Conservation (phyloP, 2,797 vertebrate species). For the Pitangus sulphuratus region DNA sequence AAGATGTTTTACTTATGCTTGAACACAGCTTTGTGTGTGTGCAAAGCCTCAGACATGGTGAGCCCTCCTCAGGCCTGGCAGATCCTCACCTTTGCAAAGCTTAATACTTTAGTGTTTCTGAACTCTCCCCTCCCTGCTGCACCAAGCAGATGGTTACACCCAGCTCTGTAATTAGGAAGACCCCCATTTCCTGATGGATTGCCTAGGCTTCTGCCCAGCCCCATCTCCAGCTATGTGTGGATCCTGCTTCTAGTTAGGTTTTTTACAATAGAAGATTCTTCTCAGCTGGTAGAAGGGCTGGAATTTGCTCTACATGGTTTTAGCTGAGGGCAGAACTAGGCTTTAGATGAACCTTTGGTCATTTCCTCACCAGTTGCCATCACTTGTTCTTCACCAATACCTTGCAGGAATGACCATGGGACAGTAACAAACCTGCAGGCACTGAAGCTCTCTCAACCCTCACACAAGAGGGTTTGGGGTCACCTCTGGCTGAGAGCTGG, state of each 20-base stretch:
- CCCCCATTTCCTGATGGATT: background rate
- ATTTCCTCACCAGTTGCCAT: background rate
- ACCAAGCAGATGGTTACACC: background rate
- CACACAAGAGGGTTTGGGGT: background rate
- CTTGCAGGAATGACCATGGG: background rate
- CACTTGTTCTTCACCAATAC: background rate
- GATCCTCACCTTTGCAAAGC: background rate
- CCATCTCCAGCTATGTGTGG: background rate
- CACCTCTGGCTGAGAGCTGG: background rate
- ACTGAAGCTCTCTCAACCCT: background rate
- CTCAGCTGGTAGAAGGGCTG: background rate
- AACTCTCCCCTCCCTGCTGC: background rate
- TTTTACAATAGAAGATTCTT: background rate
- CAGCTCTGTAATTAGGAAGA: background rate
- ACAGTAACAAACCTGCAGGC: background rate
- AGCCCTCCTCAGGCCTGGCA: fast-evolving
- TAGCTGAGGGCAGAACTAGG: background rate
- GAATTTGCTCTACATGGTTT: background rate
- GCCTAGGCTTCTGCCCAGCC: background rate
- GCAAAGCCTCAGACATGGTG: background rate
- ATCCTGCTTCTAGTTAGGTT: background rate
- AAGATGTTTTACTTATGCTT: background rate
- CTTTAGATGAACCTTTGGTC: background rate
- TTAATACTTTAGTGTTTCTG: background rate
- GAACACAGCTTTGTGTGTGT: background rate